Evolutionary conservation across 2,888 invertebrate genomes (phyloP), one percentile per base, ranked within the genome.

Genomic region (Epistrophella euchroma): DNA sequence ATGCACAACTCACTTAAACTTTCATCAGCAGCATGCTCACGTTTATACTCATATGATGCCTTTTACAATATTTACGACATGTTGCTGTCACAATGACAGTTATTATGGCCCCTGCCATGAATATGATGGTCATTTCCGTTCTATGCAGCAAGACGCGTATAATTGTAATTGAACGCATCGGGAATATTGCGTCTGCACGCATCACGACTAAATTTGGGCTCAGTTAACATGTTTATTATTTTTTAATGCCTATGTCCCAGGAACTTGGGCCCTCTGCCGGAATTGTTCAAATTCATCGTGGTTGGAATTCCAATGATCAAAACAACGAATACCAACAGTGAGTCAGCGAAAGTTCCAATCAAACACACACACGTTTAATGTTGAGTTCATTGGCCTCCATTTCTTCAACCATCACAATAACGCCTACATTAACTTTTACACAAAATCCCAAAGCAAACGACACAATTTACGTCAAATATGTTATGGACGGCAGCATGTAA

Each of bases 51-150:
- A 9, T 19, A 68, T 37, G 68, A 68, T n/a, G 22, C 6, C 37
- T 17, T 35, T 22, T 58, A n/a, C 47, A 45, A 35, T 52, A 52
- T 35, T 68, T 68, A 68, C 68, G 52, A 4, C 68, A n/a, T 52
- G 22, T 37, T 50, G 37, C 58, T 71, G 77, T 71, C 70, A 52
- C 70, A 77, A 13, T 58, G 75, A 56, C 55, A 58, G 35, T 56
- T 35, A 47, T 50, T 43, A 25, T 56, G 13, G 11, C 28, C 17
- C 13, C 11, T 32, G 45, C 25, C 43, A 47, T 60, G 9, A n/a
- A 50, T 71, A 75, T 80, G 72, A 80, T 58, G 76, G 81, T 76
- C 76, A 68, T 85, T 81, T 85, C 85, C 85, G 85, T 70, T 72
- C 43, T 32, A 10, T n/a, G 10, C 19, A 52, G 52, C 66, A 28